A percentile compares a stretch with the other conserved stretches of the same genome.
Evolutionary conservation across 2,888 invertebrate species (phyloP).

Genomic region (Imbricaverruca yamaguchii): DNA sequence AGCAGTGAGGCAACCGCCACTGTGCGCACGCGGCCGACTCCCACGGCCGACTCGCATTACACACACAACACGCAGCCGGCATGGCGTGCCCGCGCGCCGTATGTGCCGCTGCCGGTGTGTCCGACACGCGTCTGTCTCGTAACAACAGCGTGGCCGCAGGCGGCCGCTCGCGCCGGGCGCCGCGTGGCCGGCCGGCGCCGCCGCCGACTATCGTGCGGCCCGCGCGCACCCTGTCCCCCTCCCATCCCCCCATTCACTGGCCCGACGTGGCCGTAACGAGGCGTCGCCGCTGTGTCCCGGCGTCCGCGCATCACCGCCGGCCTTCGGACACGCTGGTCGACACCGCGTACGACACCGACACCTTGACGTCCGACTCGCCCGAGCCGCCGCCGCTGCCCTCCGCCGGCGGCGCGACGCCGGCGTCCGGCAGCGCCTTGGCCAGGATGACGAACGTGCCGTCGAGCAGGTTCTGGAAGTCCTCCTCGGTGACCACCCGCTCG

Average conservation of each 20-base stretch:
- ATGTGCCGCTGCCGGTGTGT: too few relatives aligned
- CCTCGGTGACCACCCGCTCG: not conserved
- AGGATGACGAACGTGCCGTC: slow-evolving; percentile 22
- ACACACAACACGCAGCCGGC: not conserved
- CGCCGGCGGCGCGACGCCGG: not conserved
- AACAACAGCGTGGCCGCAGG: not conserved
- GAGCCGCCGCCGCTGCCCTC: not conserved
- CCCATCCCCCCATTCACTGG: too few relatives aligned
- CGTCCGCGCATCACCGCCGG: not conserved
- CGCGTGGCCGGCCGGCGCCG: too few relatives aligned
- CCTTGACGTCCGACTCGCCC: not conserved
- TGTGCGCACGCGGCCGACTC: not conserved
- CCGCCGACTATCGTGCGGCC: too few relatives aligned
- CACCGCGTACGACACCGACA: slow-evolving; percentile 20
- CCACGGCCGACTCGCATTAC: not conserved
- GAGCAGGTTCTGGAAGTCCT: slow-evolving; percentile 14
- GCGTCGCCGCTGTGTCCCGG: too few relatives aligned
- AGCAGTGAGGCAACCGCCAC: not conserved
- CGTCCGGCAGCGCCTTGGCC: slow-evolving; percentile 10
- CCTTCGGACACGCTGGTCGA: slow-evolving; percentile 19
- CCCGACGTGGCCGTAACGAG: too few relatives aligned
- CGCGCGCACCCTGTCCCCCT: too few relatives aligned
- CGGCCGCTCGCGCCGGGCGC: not conserved
- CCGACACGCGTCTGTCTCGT: not conserved
- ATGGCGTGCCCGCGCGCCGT: not conserved